A percentile compares a stretch with the other conserved stretches of the same genome.
Conservation (phyloP, 2,888 invertebrate genomes). For the Caenorhabditis auriculariae region DNA sequence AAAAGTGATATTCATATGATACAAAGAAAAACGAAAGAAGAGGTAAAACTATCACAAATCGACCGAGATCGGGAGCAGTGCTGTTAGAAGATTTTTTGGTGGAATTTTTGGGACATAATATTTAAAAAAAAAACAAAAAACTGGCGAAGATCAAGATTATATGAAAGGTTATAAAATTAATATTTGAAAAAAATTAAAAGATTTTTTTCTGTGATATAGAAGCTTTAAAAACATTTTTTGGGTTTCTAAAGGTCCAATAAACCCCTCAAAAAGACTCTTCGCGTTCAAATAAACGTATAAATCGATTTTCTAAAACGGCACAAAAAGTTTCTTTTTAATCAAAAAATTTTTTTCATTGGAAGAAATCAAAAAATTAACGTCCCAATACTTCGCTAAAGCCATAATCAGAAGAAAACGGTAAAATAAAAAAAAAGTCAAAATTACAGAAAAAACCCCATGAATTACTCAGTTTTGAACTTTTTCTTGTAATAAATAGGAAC, state of each 20-base stretch:
- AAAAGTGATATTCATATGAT: background rate
- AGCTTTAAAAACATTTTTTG: too few species aligned
- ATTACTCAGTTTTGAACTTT: slow-evolving; percentile 23
- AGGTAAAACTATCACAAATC: background rate
- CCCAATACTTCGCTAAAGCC: background rate
- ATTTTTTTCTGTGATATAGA: too few species aligned
- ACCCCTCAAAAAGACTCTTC: too few species aligned
- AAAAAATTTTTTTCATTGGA: background rate
- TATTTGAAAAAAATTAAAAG: too few species aligned
- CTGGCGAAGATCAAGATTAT: too few species aligned
- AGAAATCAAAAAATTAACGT: background rate
- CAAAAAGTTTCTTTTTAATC: too few species aligned
- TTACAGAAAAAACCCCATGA: background rate
- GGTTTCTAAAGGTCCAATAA: too few species aligned
- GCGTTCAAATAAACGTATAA: too few species aligned
- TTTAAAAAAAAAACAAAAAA: background rate
- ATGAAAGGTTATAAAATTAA: too few species aligned
- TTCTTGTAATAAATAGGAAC: slow-evolving; percentile 78
- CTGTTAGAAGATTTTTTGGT: background rate
- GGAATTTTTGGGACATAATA: background rate
- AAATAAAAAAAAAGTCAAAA: background rate
- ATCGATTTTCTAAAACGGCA: too few species aligned
- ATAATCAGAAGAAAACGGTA: background rate
- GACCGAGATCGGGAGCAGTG: slow-evolving; percentile 2
- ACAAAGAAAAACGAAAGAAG: background rate